Evolutionary conservation across 2,797 vertebrate species (phyloP).

Genomic region (Carapus acus): DNA sequence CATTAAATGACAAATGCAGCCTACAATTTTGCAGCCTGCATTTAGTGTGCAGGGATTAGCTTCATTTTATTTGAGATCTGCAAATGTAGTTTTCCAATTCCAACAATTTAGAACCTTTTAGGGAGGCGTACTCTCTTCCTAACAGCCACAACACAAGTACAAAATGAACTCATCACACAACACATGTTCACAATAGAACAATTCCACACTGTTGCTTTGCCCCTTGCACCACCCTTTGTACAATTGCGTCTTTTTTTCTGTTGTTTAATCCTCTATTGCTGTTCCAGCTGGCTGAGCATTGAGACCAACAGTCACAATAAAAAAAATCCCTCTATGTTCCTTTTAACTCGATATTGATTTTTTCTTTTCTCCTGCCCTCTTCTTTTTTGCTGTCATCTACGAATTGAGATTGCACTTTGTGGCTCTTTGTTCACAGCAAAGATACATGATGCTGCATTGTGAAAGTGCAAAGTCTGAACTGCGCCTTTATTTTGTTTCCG

Average conservation of each 20-base stretch:
- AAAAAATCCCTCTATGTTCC: not conserved
- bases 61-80: no score
- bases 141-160: not conserved
- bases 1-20: no score
- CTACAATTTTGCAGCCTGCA: no score
- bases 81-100: no score
- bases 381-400: slow-evolving; percentile 1
- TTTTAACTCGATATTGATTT: slow-evolving; percentile 23
- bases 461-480: not conserved
- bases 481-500: not conserved
- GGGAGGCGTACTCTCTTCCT: not conserved
- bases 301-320: slow-evolving; percentile 10
- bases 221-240: not conserved
- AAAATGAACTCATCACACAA: not conserved
- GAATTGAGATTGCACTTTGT: slow-evolving; percentile 12
- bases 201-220: no score
- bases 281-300: slow-evolving; percentile 17
- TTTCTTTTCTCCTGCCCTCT: not conserved
- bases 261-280: slow-evolving; percentile 7
- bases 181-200: no score
- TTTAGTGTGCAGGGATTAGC: no score
- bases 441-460: not conserved
- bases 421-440: slow-evolving; percentile 5
- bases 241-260: not conserved
- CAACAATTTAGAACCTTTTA: no score